Conservation (phyloP, 2,113 vertebrate species). For the Rattus rattus region DNA sequence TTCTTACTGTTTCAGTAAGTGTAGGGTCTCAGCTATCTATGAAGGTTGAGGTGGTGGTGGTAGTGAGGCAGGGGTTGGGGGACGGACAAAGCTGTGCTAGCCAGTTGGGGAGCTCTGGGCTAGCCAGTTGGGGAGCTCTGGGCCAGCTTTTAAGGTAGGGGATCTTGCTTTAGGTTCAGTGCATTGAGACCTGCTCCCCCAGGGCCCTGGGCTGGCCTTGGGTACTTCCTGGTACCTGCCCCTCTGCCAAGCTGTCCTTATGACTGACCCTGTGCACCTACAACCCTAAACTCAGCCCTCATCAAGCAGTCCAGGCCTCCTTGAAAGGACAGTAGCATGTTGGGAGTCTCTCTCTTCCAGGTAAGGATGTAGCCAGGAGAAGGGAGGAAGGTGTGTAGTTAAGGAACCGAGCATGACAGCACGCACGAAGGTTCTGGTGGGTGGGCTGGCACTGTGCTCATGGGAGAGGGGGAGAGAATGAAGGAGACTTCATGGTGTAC, state of each 20-base stretch:
- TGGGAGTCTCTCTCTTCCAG: not conserved
- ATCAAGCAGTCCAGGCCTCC: not conserved
- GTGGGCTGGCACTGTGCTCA: rapidly evolving
- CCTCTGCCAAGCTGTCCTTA: not conserved
- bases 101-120: not conserved
- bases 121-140: too few species aligned
- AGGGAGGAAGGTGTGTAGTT: not conserved
- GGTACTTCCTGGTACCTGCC: not conserved
- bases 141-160: not conserved
- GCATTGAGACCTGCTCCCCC: not conserved
- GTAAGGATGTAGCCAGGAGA: not conserved
- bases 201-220: not conserved
- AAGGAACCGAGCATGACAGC: not conserved
- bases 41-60: not conserved
- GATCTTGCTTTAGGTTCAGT: too few species aligned
- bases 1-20: not conserved
- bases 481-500: not conserved
- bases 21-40: not conserved
- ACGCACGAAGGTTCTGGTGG: not conserved
- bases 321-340: not conserved
- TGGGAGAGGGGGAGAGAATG: not conserved
- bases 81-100: not conserved
- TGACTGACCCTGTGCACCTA: not conserved
- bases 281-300: not conserved
- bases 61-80: too few species aligned